phyloP scores from a whole-genome alignment of 2,888 invertebrate species.

The Acholoe squamosa region DNA sequence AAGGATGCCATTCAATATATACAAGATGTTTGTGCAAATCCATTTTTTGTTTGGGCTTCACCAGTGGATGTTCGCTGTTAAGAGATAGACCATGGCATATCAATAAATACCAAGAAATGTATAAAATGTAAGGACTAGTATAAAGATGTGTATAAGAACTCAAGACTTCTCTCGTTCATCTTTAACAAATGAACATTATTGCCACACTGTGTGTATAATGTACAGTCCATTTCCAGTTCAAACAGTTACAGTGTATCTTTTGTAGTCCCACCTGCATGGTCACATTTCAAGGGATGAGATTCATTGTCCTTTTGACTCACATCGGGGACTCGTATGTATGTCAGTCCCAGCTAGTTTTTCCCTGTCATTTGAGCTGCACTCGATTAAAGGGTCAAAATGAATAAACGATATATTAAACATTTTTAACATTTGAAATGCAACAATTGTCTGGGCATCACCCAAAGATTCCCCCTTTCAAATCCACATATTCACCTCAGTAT shows the following conservation, averaged over 20 bases:
- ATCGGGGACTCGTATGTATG: no score
- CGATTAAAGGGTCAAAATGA: no score
- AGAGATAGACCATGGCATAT: neutral
- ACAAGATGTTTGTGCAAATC: neutral
- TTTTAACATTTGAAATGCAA: no score
- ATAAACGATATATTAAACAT: no score
- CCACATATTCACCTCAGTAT: no score
- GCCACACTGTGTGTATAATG: no score
- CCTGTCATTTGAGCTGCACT: no score
- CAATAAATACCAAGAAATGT: neutral
- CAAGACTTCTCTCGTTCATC: neutral
- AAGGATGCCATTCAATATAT: neutral
- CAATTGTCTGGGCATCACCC: no score
- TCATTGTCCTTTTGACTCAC: neutral
- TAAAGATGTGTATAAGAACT: neutral
- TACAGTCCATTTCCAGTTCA: neutral
- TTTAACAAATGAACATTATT: no score
- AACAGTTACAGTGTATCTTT: neutral
- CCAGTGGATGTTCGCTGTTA: neutral
- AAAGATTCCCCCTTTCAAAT: no score
- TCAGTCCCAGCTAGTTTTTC: no score
- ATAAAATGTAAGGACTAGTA: neutral
- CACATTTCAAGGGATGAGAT: neutral
- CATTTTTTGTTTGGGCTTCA: neutral
- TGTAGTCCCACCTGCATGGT: neutral